A percentile compares a stretch with the other conserved stretches of the same genome.
These are phyloP conservation scores for Parnassius glacialis DNA, from an alignment of 2,888 invertebrate genomes.

Conservation along the genomic window DNA sequence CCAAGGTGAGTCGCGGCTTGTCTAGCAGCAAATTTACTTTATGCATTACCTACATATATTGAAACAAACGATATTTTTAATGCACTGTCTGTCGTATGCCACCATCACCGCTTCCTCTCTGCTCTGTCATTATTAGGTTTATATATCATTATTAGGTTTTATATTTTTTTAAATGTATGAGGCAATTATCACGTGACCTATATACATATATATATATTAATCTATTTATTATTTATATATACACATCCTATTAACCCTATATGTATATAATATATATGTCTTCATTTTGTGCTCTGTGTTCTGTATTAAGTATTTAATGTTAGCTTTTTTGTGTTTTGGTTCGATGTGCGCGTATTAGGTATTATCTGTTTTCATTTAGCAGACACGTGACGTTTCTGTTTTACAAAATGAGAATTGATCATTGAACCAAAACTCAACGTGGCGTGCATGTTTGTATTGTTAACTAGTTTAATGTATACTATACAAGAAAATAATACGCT, in stretches of 20 bases:
- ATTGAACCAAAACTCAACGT: slow-evolving; percentile 78
- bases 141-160: slow-evolving; percentile 76
- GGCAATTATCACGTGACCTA: slow-evolving; percentile 79
- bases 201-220: slow-evolving; percentile 58
- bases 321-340: slow-evolving; percentile 78
- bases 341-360: slow-evolving; percentile 62
- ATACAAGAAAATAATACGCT: slow-evolving; percentile 61
- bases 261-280: slow-evolving; percentile 48
- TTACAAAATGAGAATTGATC: slow-evolving; percentile 45
- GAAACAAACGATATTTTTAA: slow-evolving; percentile 80
- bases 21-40: slow-evolving; percentile 76
- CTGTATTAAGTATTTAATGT: slow-evolving; percentile 75
- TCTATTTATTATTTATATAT: slow-evolving; percentile 43
- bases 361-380: slow-evolving; percentile 41
- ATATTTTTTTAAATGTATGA: slow-evolving; percentile 74
- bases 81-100: slow-evolving; percentile 82
- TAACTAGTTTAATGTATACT: slow-evolving; percentile 71
- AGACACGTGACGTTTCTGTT: slow-evolving; percentile 45
- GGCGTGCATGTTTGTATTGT: slow-evolving; percentile 79
- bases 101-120: slow-evolving; percentile 82
- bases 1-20: slow-evolving; percentile 88
- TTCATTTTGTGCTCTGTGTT: slow-evolving; percentile 80
- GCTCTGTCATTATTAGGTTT: slow-evolving; percentile 82
- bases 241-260: slow-evolving; percentile 66
- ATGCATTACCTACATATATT: slow-evolving; percentile 80